Evolutionary conservation across 2,113 vertebrate species (phyloP).

Genomic region (Octodon degus): DNA sequence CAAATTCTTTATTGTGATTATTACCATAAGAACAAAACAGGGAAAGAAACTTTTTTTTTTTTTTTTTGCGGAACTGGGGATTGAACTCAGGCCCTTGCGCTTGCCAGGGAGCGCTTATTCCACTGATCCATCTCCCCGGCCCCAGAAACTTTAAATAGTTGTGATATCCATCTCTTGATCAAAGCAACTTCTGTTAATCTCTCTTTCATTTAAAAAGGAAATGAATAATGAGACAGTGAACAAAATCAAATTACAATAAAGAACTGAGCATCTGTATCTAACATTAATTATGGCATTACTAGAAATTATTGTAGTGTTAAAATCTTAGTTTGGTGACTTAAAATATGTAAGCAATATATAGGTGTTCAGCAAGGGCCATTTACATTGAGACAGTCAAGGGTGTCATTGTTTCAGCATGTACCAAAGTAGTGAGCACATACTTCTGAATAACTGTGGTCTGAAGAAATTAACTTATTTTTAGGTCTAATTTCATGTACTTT

Average conservation of each 20-base stretch:
- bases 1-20: constrained; percentile 1
- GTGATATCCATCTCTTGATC: not conserved
- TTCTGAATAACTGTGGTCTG: not conserved
- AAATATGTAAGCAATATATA: not conserved
- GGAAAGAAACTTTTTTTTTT: not conserved
- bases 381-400: not conserved
- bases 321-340: constrained; percentile 3
- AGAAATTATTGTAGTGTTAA: not conserved
- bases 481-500: not conserved
- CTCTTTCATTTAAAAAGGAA: not conserved
- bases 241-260: not conserved
- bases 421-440: not conserved
- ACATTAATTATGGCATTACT: not conserved
- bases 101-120: too few species aligned
- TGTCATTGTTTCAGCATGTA: not conserved
- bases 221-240: not conserved
- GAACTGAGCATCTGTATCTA: not conserved
- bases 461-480: not conserved
- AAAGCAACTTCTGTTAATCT: not conserved
- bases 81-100: too few species aligned
- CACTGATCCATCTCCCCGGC: too few species aligned
- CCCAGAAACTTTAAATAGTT: not conserved
- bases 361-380: not conserved
- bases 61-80: too few species aligned
- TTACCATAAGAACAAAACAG: not conserved